phyloP scores from a whole-genome alignment of 2,113 vertebrate genomes.

The Petrocephalus zakoni region DNA sequence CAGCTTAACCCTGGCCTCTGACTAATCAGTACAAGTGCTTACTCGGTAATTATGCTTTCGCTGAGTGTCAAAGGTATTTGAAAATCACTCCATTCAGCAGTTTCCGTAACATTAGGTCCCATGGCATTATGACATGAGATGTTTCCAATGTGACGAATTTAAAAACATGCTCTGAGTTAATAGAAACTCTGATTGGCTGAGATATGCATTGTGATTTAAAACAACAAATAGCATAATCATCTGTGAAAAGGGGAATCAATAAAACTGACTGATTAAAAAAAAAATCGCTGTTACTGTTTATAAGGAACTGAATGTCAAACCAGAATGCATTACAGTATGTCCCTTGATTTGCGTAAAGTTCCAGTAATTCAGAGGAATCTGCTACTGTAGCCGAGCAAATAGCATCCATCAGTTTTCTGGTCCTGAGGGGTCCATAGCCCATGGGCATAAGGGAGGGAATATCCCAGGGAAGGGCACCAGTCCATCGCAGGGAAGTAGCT shows the following conservation, averaged over 20 bases:
- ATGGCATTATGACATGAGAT: background rate
- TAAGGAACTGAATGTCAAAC: background rate
- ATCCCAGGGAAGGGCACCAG: background rate
- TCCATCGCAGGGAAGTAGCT: background rate
- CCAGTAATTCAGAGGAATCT: background rate
- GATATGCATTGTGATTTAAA: slow-evolving; percentile 6
- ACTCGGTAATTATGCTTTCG: slow-evolving; percentile 9
- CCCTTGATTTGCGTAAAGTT: background rate
- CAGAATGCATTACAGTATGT: background rate
- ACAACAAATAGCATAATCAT: background rate
- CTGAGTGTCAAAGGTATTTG: slow-evolving; percentile 11
- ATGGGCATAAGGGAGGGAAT: background rate
- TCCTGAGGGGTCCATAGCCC: background rate
- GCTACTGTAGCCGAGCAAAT: background rate
- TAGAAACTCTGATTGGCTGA: background rate
- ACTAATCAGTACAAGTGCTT: slow-evolving; percentile 19
- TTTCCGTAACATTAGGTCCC: background rate
- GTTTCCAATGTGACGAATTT: background rate
- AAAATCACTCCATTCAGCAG: background rate
- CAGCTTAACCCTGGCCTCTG: background rate
- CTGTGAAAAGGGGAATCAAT: background rate
- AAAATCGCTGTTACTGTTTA: background rate
- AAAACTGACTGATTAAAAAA: background rate
- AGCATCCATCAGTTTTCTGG: background rate
- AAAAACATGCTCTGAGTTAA: background rate